phyloP scores from a whole-genome alignment of 2,888 invertebrate genomes.

The Podabrus alpinus region DNA sequence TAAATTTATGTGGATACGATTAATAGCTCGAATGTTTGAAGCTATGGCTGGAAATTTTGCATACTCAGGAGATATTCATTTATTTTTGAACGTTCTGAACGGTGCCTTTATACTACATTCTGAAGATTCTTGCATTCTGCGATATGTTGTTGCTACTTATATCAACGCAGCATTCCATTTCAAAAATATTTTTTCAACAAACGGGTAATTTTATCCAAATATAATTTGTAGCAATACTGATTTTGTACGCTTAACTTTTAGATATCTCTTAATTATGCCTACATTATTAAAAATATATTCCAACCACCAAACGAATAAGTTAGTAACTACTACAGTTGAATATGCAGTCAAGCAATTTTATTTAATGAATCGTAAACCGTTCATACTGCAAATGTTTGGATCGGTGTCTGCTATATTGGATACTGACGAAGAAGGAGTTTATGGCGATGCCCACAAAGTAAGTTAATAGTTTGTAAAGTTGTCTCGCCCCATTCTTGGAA shows the following conservation, averaged over 20 bases:
- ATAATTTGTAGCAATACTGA: not conserved
- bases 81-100: slow-evolving; percentile 96
- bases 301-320: slow-evolving; percentile 94
- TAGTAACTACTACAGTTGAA: slow-evolving; percentile 94
- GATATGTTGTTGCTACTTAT: slow-evolving; percentile 95
- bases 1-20: slow-evolving; percentile 98
- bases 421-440: slow-evolving; percentile 83
- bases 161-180: slow-evolving; percentile 98
- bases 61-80: slow-evolving; percentile 93
- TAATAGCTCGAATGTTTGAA: slow-evolving; percentile 95
- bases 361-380: slow-evolving; percentile 95
- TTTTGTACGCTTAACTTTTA: slow-evolving; percentile 48
- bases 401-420: slow-evolving; percentile 96
- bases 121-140: slow-evolving; percentile 92
- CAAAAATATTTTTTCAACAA: slow-evolving; percentile 97
- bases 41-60: slow-evolving; percentile 98
- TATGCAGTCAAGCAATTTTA: slow-evolving; percentile 99
- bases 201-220: slow-evolving; percentile 66
- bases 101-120: slow-evolving; percentile 96
- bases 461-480: no score
- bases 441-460: slow-evolving; percentile 91
- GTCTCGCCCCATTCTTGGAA: no score
- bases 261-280: slow-evolving; percentile 96
- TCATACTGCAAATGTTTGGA: slow-evolving; percentile 98
- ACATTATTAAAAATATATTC: slow-evolving; percentile 95